Evolutionary conservation across 2,888 invertebrate species (phyloP).

Genomic region (Gymnocheta viridis): DNA sequence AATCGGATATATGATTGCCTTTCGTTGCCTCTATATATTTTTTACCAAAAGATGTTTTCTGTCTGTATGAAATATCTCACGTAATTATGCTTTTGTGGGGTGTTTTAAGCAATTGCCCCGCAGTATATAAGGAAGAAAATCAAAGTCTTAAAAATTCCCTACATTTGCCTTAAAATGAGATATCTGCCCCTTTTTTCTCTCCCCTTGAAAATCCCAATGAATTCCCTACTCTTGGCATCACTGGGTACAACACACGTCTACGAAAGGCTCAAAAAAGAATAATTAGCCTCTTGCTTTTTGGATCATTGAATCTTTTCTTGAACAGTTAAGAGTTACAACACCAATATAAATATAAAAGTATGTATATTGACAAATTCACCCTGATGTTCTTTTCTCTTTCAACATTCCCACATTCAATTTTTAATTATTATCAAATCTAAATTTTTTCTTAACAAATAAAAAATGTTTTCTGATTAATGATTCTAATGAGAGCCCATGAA

Average conservation of each 20-base stretch:
- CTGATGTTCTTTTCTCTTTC: neutral
- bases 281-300: neutral
- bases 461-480: neutral
- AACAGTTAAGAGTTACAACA: neutral
- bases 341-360: neutral
- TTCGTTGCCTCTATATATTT: too few species aligned
- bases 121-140: too few species aligned
- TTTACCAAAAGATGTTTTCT: too few species aligned
- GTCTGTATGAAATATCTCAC: too few species aligned
- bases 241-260: neutral
- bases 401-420: neutral
- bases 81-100: too few species aligned
- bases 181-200: too few species aligned
- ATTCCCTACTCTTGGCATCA: too few species aligned
- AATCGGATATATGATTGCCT: too few species aligned
- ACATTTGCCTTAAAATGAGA: too few species aligned
- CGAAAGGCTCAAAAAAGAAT: constrained; percentile 4
- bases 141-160: too few species aligned
- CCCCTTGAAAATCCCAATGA: too few species aligned
- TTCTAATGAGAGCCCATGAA: neutral
- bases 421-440: neutral
- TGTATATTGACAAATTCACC: neutral
- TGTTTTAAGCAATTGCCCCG: too few species aligned
- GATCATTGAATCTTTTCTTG: neutral
- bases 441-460: neutral